Evolutionary conservation across 1,140 invertebrate genomes (phyloP).

Genomic region (Drosophila kepulauana): DNA sequence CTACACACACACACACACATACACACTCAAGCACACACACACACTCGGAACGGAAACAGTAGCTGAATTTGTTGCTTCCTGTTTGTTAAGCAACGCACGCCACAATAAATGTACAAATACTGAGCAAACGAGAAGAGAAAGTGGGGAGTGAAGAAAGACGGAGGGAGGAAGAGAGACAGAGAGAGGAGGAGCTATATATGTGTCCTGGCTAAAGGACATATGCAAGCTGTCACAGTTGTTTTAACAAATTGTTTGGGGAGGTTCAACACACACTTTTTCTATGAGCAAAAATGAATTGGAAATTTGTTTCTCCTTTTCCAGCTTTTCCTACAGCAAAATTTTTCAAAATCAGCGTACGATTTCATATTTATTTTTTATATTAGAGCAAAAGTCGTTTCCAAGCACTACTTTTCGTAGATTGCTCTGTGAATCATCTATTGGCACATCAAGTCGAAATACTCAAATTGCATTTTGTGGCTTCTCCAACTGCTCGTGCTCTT

Average conservation of each 20-base stretch:
- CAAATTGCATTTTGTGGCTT: constrained; percentile 28
- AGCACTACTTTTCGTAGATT: not conserved
- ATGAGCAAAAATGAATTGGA: constrained; percentile 26
- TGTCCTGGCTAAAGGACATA: constrained; percentile 69
- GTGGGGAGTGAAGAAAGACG: not conserved
- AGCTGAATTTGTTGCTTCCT: constrained; percentile 84
- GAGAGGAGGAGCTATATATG: constrained; percentile 13
- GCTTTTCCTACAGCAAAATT: constrained; percentile 11
- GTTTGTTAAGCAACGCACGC: constrained; percentile 82
- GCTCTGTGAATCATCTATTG: constrained; percentile 3
- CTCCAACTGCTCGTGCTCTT: not conserved
- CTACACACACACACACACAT: constrained; percentile 11
- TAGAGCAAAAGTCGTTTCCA: not conserved
- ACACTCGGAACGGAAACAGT: constrained; percentile 66
- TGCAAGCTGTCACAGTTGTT: constrained; percentile 84
- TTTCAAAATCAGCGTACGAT: constrained; percentile 28
- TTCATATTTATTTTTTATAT: constrained; percentile 30
- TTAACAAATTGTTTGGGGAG: constrained; percentile 80
- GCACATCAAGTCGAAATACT: constrained; percentile 7
- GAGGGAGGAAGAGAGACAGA: not conserved
- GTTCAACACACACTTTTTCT: constrained; percentile 19
- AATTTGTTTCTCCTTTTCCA: constrained; percentile 27
- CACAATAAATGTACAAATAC: constrained; percentile 64
- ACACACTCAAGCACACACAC: constrained; percentile 5
- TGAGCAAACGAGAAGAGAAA: constrained; percentile 21